phyloP scores from a whole-genome alignment of 2,113 vertebrate genomes.

The Phodopus roborovskii region DNA sequence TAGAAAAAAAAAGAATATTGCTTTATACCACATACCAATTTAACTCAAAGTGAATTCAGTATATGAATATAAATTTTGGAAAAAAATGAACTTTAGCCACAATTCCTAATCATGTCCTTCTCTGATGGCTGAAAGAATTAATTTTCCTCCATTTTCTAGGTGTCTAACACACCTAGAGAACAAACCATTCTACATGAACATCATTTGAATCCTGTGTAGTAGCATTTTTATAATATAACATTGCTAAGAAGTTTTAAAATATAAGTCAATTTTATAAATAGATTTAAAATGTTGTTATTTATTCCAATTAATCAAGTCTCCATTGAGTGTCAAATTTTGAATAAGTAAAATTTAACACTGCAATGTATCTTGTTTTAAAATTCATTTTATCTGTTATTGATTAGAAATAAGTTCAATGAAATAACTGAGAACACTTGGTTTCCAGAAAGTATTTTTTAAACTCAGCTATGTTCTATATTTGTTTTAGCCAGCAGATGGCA shows the following conservation, averaged over 20 bases:
- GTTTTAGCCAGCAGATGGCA: conserved; percentile 86
- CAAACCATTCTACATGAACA: neutral
- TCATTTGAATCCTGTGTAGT: neutral
- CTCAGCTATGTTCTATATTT: conserved; percentile 59
- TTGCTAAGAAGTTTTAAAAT: conserved; percentile 5
- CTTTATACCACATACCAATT: neutral
- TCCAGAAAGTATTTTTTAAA: conserved; percentile 53
- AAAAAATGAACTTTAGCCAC: neutral
- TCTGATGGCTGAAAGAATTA: neutral
- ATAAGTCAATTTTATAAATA: conserved; percentile 12
- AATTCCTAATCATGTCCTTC: neutral
- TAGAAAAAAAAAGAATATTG: neutral
- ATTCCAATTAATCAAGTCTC: neutral
- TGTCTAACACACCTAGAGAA: neutral
- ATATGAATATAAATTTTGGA: neutral
- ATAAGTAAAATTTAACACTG: neutral
- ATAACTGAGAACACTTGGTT: conserved; percentile 4
- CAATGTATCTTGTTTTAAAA: neutral
- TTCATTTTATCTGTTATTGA: neutral
- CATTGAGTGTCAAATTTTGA: neutral
- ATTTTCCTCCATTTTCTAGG: neutral
- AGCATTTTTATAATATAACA: conserved; percentile 5
- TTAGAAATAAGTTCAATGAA: conserved; percentile 33
- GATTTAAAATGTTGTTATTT: conserved; percentile 6
- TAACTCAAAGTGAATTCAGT: neutral